Base-by-base conservation (phyloP, 2,888 invertebrate genomes). In the Mythimna vitellina region DNA sequence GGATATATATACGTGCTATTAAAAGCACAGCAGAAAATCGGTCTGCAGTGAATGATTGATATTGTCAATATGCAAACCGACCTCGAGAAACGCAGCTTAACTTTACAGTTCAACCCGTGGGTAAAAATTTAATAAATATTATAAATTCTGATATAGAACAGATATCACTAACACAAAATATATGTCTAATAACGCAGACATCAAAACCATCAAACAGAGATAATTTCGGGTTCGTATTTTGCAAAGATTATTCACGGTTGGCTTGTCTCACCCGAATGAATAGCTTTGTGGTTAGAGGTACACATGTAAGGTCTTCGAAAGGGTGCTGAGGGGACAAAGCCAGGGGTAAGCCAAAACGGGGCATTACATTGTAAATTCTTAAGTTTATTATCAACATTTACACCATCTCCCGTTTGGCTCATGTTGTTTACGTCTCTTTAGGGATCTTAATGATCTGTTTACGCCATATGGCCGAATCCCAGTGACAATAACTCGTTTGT, bases 301-400 rank as follows among this genome's bases (percentile, higher is more conserved):
- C 71, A 76, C 62, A 73, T 57, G 53, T 70, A 70, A 58, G 75
- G 58, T 66, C 74, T 71, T 66, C 32, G 42, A 60, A 80, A 73
- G 67, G 79, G 75, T 73, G 65, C 62, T 57, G 56, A 69, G 53
- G 58, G 73, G 67, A 75, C 76, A 86, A 83, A 83, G 79, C 58
- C 65, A 77, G 77, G 77, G 83, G 84, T 77, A 83, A 81, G 63
- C 79, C 81, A 67, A 81, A 85, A 86, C 76, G 60, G 65, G 66
- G 60, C 62, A 81, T 76, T 68, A 73, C 61, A 67, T 57, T 54
- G 80, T 76, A 74, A 71, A 75, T 73, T 83, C 60, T 65, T 61
- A 76, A 73, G 76, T 85, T 83, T 79, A 79, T 73, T 72, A 67
- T 57, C 72, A 72, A 79, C 71, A 77, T 75, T 57, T 69, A 62